Evolutionary conservation across 2,888 invertebrate species (phyloP).

Genomic region (Tetramorium bicarinatum): DNA sequence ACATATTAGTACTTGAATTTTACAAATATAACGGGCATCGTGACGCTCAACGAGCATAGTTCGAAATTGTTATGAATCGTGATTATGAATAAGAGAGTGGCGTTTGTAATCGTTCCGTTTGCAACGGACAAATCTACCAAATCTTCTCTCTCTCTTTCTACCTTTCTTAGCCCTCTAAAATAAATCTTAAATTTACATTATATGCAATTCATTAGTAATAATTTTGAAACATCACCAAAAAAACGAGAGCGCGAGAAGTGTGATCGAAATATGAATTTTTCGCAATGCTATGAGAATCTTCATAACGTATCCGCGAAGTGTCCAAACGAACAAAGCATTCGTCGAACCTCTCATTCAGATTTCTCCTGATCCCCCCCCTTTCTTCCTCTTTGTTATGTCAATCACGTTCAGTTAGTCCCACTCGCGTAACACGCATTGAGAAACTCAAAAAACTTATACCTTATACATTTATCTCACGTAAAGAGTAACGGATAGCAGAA

Average conservation of each 20-base stretch:
- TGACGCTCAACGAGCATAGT: background rate
- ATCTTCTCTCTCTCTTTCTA: constrained; percentile 15
- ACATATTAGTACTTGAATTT: background rate
- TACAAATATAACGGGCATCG: background rate
- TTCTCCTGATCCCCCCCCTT: background rate
- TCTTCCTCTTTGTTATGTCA: constrained; percentile 30
- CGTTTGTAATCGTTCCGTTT: background rate
- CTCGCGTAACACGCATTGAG: constrained; percentile 53
- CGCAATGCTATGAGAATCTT: constrained; percentile 29
- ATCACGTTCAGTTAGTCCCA: constrained; percentile 49
- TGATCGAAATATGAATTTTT: constrained; percentile 43
- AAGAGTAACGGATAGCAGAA: constrained; percentile 32
- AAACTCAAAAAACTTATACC: constrained; percentile 60
- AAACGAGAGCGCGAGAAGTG: constrained; percentile 52
- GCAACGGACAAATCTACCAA: background rate
- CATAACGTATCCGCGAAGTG: constrained; percentile 20
- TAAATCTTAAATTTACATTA: constrained; percentile 54
- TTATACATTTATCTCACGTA: constrained; percentile 60
- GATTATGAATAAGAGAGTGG: constrained; percentile 10
- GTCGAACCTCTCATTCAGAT: constrained; percentile 43
- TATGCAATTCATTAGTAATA: constrained; percentile 27
- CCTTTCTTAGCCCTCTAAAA: constrained; percentile 31
- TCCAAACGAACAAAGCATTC: constrained; percentile 14
- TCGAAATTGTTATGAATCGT: background rate
- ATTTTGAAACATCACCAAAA: constrained; percentile 55